Conservation (phyloP, 1,140 invertebrate genomes). For the Cepaea nemoralis region DNA sequence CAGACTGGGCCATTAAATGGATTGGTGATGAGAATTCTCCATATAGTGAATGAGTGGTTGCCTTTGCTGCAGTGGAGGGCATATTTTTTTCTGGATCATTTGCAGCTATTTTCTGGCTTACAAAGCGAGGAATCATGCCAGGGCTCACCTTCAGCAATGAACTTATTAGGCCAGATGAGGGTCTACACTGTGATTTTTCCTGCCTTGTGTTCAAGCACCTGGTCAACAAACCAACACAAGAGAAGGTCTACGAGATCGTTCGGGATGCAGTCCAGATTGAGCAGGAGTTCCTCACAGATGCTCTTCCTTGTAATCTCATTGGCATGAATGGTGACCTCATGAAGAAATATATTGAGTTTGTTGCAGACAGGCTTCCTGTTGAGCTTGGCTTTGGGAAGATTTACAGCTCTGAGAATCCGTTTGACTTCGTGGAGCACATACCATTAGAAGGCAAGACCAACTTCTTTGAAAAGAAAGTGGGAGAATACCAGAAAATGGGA, state of each 20-base stretch:
- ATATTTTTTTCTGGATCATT: slow-evolving; percentile 96
- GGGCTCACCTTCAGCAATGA: slow-evolving; percentile 99
- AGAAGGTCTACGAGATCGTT: slow-evolving; percentile 87
- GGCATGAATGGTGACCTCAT: slow-evolving; percentile 98
- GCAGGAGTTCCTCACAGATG: slow-evolving; percentile 97
- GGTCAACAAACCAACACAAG: slow-evolving; percentile 88
- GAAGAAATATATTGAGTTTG: slow-evolving; percentile 98
- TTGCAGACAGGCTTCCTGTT: slow-evolving; percentile 91
- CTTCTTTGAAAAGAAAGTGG: slow-evolving; percentile 99
- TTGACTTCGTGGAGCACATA: slow-evolving; percentile 99
- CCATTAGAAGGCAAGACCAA: slow-evolving; percentile 99
- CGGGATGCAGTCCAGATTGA: slow-evolving; percentile 95
- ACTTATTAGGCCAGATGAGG: slow-evolving; percentile 98
- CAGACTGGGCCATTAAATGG: slow-evolving; percentile 98
- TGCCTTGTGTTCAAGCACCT: slow-evolving; percentile 96
- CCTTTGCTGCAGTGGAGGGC: slow-evolving; percentile 98
- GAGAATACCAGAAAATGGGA: slow-evolving; percentile 97
- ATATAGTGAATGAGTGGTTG: slow-evolving; percentile 94
- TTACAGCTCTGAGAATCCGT: slow-evolving; percentile 94
- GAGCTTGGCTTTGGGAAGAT: slow-evolving; percentile 92
- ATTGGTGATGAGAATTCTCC: slow-evolving; percentile 83
- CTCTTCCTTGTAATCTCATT: slow-evolving; percentile 92
- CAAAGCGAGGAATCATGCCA: slow-evolving; percentile 98
- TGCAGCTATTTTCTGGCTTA: slow-evolving; percentile 99
- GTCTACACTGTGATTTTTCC: slow-evolving; percentile 98